Conservation (phyloP, 2,888 invertebrate species). For the Julus scanicus region DNA sequence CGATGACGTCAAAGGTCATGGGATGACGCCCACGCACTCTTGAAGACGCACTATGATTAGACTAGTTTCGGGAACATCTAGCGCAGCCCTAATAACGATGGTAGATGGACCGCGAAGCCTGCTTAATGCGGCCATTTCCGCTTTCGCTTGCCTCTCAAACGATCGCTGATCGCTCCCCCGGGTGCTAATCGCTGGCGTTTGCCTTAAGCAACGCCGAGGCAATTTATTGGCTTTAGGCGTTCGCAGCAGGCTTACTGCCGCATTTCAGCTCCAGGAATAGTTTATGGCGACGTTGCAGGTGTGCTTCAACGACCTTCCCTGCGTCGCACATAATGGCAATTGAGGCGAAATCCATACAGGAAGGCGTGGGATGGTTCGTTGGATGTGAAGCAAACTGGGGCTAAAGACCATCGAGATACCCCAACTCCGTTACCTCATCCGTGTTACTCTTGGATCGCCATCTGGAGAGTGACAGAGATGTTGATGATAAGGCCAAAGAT, state of each 20-base stretch:
- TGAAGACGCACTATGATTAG: background rate
- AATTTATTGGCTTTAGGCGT: slow-evolving; percentile 27
- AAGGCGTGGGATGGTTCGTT: background rate
- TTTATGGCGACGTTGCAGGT: slow-evolving; percentile 21
- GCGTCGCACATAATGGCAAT: slow-evolving; percentile 26
- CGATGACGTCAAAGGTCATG: background rate
- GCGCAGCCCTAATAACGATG: slow-evolving; percentile 1
- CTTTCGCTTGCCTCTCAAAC: slow-evolving; percentile 26
- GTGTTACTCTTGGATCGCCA: no score
- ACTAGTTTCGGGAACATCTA: slow-evolving; percentile 1
- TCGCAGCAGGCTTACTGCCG: slow-evolving; percentile 15
- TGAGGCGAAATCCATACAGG: slow-evolving; percentile 20
- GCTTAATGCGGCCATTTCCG: slow-evolving; percentile 21
- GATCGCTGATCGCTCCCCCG: slow-evolving; percentile 33
- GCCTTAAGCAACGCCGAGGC: slow-evolving; percentile 26
- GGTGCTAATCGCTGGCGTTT: slow-evolving; percentile 26
- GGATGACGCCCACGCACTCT: background rate
- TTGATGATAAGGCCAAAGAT: no score
- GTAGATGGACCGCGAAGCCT: slow-evolving; percentile 22
- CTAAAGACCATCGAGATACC: background rate
- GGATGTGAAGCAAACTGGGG: background rate
- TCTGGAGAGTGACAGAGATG: no score
- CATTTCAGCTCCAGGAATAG: slow-evolving; percentile 1
- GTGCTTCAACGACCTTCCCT: slow-evolving; percentile 27
- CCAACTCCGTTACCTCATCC: background rate